Conservation (phyloP, 2,797 vertebrate species). For the Botia almorhae region DNA sequence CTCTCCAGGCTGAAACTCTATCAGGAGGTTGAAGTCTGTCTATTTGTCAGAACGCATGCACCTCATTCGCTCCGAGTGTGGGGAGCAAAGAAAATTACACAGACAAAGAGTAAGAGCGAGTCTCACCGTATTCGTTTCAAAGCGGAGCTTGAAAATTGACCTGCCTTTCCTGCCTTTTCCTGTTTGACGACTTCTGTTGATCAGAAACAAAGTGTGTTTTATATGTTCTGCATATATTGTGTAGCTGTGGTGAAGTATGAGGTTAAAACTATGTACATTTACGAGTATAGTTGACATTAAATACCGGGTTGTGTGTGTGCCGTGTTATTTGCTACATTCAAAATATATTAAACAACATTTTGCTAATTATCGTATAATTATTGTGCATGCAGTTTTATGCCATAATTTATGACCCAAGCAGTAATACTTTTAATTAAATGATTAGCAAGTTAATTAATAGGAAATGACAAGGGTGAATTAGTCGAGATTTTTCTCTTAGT, state of each 20-base stretch:
- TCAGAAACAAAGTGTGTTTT: conserved; percentile 6
- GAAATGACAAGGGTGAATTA: conserved; percentile 7
- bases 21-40: conserved; percentile 70
- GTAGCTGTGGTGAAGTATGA: not conserved
- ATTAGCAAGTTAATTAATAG: not conserved
- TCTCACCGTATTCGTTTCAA: conserved; percentile 24
- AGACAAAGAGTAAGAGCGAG: conserved; percentile 33
- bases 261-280: not conserved
- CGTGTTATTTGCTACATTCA: not conserved
- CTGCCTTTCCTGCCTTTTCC: conserved; percentile 36
- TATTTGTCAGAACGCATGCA: conserved; percentile 72
- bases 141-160: conserved; percentile 27
- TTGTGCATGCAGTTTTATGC: not conserved
- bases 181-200: conserved; percentile 12
- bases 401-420: not conserved
- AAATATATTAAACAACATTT: not conserved
- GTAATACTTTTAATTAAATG: not conserved
- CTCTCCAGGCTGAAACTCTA: conserved; percentile 73
- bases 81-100: conserved; percentile 32
- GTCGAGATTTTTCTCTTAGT: not conserved
- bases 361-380: not conserved
- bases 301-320: not conserved
- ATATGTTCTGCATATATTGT: conserved; percentile 33
- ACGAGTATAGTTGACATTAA: not conserved
- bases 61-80: conserved; percentile 53